Evolutionary conservation across 2,888 invertebrate genomes (phyloP).

Genomic region (Ichneumon xanthorius): DNA sequence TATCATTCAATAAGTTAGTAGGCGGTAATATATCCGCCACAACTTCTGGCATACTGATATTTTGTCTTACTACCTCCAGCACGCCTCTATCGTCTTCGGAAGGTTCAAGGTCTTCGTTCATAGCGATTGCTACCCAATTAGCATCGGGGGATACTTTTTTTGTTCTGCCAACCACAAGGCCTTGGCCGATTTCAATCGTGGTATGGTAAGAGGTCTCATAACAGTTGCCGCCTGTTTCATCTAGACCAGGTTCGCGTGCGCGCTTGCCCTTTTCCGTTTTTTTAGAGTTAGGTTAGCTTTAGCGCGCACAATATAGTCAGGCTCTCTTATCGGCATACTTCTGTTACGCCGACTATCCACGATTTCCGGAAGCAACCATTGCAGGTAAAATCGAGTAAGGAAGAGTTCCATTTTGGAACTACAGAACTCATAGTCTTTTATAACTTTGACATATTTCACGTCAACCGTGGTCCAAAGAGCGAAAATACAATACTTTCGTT

Average conservation of each 20-base stretch:
- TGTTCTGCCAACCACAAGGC: not conserved
- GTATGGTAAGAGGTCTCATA: not conserved
- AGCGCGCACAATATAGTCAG: conserved; percentile 13
- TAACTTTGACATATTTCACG: conserved; percentile 43
- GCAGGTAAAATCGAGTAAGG: conserved; percentile 61
- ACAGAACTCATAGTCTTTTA: conserved; percentile 63
- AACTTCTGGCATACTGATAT: not conserved
- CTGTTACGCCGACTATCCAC: conserved; percentile 61
- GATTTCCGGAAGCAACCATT: conserved; percentile 67
- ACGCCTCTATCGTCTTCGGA: not conserved
- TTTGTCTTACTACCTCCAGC: not conserved
- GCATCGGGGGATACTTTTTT: not conserved
- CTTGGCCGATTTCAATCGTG: not conserved
- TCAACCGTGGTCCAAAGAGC: conserved; percentile 63
- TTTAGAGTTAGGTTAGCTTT: too few relatives aligned
- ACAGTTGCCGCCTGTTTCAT: not conserved
- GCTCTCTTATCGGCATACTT: conserved; percentile 66
- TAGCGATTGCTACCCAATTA: not conserved
- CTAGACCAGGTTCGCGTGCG: not conserved
- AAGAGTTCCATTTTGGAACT: conserved; percentile 60
- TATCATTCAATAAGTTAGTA: not conserved
- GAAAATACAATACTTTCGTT: conserved; percentile 63
- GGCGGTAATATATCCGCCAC: not conserved
- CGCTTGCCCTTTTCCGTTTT: not conserved
- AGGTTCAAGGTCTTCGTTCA: not conserved